Base-by-base conservation (phyloP, 2,888 invertebrate species). In the Sphaeridia pumilis region DNA sequence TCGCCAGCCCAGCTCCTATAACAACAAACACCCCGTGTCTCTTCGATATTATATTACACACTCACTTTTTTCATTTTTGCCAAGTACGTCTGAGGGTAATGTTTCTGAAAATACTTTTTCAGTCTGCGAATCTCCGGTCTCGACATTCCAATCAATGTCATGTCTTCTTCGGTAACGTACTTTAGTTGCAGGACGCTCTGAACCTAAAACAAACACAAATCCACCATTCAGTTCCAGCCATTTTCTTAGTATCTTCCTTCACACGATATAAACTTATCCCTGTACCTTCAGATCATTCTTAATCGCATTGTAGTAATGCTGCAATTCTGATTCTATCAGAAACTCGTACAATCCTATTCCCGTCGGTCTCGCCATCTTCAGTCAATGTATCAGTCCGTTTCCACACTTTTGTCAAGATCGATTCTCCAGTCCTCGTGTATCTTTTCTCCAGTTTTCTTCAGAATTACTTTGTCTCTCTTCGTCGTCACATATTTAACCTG, bases 81-180 rank as follows among this genome's bases (percentile, higher is more conserved):
- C 54, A 94, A 75, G 69, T 93, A 92, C 62, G 89, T 89, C 69
- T 92, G 89, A 0, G 93, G 92, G 69, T 84, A 92, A 71, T 90
- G 87, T 71, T 88, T 92, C 58, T 88, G 84, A 70, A 89, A 95
- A 69, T 83, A 88, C 72, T 94, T 94, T 68, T 89, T 86, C 61
- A 95, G 79, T 53, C 95, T 78, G 56, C 95, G 79, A 74, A 93
- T 89, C 74, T 98, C 97, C 25, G 95, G 94, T 67, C 85, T 85
- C 17, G 90, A 87, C 77, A 94, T 83, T 17, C 95, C 95, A 67
- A 98, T 84, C 65, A 87, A 85, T 50, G 78, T 76, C 58, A 97
- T 75, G 72, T 98, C 97, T 67, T 90, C 87, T 67, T 88, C 89
- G 35, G 86, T 84, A 45, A 94, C 93, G 76, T 89, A 95, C 73